A percentile compares a stretch with the other conserved stretches of the same genome.
Conservation (phyloP, 1,140 invertebrate genomes). For the Spodoptera frugiperda region DNA sequence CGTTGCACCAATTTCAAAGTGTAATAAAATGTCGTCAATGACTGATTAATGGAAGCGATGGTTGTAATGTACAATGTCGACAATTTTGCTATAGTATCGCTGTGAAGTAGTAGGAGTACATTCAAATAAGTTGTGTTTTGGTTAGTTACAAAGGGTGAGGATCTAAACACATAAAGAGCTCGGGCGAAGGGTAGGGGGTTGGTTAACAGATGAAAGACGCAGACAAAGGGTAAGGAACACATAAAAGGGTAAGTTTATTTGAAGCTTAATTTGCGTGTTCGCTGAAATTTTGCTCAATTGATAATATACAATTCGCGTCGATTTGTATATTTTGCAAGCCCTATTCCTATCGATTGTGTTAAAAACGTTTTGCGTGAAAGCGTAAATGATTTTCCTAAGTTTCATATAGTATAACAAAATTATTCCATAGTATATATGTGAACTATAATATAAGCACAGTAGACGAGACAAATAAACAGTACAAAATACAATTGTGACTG, state of each 20-base stretch:
- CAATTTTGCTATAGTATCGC: slow-evolving; percentile 72
- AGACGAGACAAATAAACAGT: slow-evolving; percentile 86
- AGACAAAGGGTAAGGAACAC: slow-evolving; percentile 88
- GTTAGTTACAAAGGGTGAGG: slow-evolving; percentile 84
- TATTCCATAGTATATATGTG: slow-evolving; percentile 80
- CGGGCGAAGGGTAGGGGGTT: slow-evolving; percentile 81
- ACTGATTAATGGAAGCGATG: slow-evolving; percentile 80
- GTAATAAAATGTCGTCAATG: slow-evolving; percentile 63
- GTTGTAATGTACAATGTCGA: slow-evolving; percentile 82
- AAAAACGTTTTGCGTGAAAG: slow-evolving; percentile 84
- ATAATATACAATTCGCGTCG: slow-evolving; percentile 77
- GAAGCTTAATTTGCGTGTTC: slow-evolving; percentile 85
- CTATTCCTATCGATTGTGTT: slow-evolving; percentile 79
- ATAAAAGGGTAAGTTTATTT: slow-evolving; percentile 86
- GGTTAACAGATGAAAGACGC: slow-evolving; percentile 88
- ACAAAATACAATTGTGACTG: slow-evolving; percentile 79
- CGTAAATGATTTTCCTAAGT: slow-evolving; percentile 86
- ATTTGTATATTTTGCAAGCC: slow-evolving; percentile 78
- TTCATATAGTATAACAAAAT: slow-evolving; percentile 79
- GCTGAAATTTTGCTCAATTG: slow-evolving; percentile 81
- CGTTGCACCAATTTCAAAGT: slow-evolving; percentile 82
- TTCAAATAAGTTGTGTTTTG: slow-evolving; percentile 82
- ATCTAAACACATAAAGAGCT: slow-evolving; percentile 87
- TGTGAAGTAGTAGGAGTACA: slow-evolving; percentile 80
- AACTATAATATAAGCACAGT: slow-evolving; percentile 85